phyloP scores from a whole-genome alignment of 2,888 invertebrate genomes.

The Drosophila meridionalis region DNA sequence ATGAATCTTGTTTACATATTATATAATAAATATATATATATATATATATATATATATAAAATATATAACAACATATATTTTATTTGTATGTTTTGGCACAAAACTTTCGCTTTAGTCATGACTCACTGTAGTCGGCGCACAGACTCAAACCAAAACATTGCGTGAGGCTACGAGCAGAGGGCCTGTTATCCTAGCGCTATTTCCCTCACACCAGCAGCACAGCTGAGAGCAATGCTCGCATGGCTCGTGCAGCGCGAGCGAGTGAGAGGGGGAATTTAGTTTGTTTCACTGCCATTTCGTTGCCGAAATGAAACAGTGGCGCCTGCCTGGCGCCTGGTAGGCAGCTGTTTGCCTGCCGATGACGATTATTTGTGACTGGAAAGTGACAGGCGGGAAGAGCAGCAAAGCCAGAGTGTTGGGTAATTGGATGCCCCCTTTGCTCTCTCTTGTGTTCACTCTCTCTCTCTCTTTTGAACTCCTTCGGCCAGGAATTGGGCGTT shows the following conservation, averaged over 20 bases:
- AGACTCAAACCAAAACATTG: slow-evolving; percentile 48
- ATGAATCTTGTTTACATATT: background rate
- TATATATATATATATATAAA: background rate
- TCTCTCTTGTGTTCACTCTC: background rate
- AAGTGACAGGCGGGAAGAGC: slow-evolving; percentile 44
- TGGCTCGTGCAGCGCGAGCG: background rate
- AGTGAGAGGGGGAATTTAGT: slow-evolving; percentile 1
- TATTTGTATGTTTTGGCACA: background rate
- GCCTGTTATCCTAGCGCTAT: slow-evolving; percentile 19
- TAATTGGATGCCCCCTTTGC: background rate
- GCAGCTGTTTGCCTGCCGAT: slow-evolving; percentile 71
- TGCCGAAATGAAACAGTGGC: slow-evolving; percentile 44
- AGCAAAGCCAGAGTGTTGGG: background rate
- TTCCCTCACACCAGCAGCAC: slow-evolving; percentile 40
- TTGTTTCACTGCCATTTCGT: slow-evolving; percentile 75
- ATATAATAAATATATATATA: background rate
- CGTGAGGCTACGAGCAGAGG: slow-evolving; percentile 17
- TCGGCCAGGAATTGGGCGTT: slow-evolving; percentile 67
- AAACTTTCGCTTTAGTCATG: background rate
- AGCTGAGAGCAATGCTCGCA: slow-evolving; percentile 61
- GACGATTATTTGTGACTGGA: slow-evolving; percentile 66
- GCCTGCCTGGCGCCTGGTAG: slow-evolving; percentile 76
- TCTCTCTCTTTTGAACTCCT: background rate
- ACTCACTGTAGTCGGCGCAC: slow-evolving; percentile 52
- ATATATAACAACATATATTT: background rate